phyloP scores from a whole-genome alignment of 2,888 invertebrate species.

The Periphyllus acericola region DNA sequence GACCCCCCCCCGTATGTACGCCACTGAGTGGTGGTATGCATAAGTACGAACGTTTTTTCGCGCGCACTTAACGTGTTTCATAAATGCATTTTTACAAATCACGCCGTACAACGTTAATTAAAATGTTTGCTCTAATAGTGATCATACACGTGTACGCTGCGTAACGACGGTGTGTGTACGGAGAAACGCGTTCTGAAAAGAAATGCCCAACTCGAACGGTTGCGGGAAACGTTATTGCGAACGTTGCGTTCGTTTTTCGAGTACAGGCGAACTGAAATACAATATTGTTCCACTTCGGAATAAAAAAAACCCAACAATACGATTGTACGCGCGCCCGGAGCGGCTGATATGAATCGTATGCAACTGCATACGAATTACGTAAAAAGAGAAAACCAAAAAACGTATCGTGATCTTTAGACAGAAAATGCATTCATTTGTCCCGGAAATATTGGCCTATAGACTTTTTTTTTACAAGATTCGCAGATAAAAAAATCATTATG shows the following conservation, averaged over 20 bases:
- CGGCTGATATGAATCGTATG: background rate
- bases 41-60: no score
- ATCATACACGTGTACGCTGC: no score
- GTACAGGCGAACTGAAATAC: background rate
- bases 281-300: background rate
- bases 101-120: no score
- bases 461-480: background rate
- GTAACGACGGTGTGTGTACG: no score
- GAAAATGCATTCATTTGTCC: background rate
- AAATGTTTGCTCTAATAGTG: no score
- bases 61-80: no score
- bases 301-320: background rate
- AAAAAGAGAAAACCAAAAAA: slow-evolving; percentile 1
- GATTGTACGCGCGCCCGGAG: background rate
- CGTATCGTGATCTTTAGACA: background rate
- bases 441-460: background rate
- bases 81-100: no score
- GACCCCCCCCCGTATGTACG: no score
- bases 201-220: background rate
- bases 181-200: background rate
- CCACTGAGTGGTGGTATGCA: no score
- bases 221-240: background rate
- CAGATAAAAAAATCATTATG: background rate
- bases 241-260: background rate
- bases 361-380: background rate